These are phyloP conservation scores for Drosophila sp. DNA, from an alignment of 1,140 invertebrate species.

Conservation along the genomic window DNA sequence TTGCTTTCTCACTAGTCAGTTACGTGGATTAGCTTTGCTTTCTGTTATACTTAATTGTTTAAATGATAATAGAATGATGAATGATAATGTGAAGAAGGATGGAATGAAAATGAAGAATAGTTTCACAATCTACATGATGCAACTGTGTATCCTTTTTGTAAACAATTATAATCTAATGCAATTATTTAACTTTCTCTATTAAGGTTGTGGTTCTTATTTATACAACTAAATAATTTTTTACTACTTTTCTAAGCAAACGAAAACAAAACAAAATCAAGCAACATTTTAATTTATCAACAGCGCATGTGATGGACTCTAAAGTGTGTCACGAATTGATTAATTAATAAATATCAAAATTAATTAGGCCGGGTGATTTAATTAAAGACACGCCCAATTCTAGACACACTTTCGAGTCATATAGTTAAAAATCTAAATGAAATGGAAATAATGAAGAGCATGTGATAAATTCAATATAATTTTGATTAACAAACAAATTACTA, in stretches of 20 bases:
- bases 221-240: conserved; percentile 67
- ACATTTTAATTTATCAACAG: conserved; percentile 81
- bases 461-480: conserved; percentile 83
- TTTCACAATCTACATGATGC: conserved; percentile 37
- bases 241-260: conserved; percentile 67
- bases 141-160: conserved; percentile 47
- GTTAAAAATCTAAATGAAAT: conserved; percentile 53
- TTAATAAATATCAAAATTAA: conserved; percentile 1
- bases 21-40: conserved; percentile 63
- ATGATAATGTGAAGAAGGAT: neutral
- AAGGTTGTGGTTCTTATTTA: conserved; percentile 83
- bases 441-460: conserved; percentile 76
- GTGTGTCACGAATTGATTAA: conserved; percentile 7
- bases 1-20: conserved; percentile 73
- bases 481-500: conserved; percentile 75
- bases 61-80: neutral
- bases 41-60: conserved; percentile 57
- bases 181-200: conserved; percentile 75
- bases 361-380: conserved; percentile 8
- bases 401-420: conserved; percentile 68
- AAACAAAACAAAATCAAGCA: conserved; percentile 38
- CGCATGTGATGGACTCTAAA: conserved; percentile 76
- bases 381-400: conserved; percentile 48
- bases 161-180: conserved; percentile 53
- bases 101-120: conserved; percentile 2